Percentiles rank a stretch among this genome's conserved stretches.
Evolutionary conservation across 1,140 invertebrate genomes (phyloP).

Genomic region (Drosophila baimaii): DNA sequence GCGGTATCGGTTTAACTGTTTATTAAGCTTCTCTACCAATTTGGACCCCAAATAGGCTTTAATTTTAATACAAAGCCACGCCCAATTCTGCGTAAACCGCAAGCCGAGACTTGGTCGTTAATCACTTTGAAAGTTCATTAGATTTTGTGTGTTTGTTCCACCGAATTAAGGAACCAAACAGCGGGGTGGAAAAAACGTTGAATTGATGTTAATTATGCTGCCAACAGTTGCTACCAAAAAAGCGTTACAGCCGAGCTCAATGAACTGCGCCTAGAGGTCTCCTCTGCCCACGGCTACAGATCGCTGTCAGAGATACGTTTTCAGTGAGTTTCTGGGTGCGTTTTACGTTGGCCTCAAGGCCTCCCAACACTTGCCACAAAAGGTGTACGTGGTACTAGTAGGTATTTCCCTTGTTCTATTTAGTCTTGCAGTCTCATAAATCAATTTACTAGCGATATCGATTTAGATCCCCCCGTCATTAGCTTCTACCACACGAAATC

Average conservation of each 20-base stretch:
- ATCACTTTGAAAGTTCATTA: constrained; percentile 68
- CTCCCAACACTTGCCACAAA: constrained; percentile 20
- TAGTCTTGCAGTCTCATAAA: constrained; percentile 34
- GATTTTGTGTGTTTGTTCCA: constrained; percentile 52
- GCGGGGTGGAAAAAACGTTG: constrained; percentile 29
- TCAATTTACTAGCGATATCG: constrained; percentile 32
- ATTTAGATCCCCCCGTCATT: constrained; percentile 25
- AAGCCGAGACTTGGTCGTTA: constrained; percentile 34
- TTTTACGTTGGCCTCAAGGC: constrained; percentile 37
- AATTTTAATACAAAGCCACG: constrained; percentile 32
- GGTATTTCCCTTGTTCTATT: constrained; percentile 43
- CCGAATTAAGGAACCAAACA: constrained; percentile 36
- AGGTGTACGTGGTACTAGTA: not conserved
- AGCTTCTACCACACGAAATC: constrained; percentile 30
- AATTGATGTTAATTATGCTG: constrained; percentile 76
- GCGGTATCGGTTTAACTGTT: constrained; percentile 23
- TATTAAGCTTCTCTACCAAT: constrained; percentile 20
- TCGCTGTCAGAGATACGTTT: constrained; percentile 27
- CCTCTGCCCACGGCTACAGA: constrained; percentile 42
- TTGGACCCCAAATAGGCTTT: constrained; percentile 25
- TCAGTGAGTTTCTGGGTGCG: constrained; percentile 43
- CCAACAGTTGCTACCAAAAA: constrained; percentile 61
- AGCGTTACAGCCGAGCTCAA: constrained; percentile 61
- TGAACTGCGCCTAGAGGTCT: constrained; percentile 72
- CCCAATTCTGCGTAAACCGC: constrained; percentile 38